Conservation (phyloP, 2,797 vertebrate genomes). For the Sebastiscus albofasciatus region DNA sequence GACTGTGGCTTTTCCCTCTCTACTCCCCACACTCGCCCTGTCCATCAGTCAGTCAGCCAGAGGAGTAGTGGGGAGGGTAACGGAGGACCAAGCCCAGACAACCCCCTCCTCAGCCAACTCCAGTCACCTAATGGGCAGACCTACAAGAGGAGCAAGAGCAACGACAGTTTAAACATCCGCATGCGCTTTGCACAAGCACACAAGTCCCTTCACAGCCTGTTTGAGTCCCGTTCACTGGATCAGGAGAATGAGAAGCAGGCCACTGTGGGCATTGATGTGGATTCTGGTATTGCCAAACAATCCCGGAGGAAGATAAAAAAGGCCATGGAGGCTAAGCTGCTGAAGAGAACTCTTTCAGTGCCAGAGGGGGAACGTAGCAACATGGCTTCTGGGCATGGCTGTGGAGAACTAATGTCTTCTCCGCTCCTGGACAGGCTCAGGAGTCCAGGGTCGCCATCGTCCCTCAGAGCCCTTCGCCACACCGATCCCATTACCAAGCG, state of each 20-base stretch:
- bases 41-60: conserved; percentile 39
- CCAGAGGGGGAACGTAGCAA: conserved; percentile 42
- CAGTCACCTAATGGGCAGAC: conserved; percentile 62
- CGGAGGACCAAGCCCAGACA: conserved; percentile 33
- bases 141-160: conserved; percentile 80
- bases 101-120: conserved; percentile 40
- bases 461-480: conserved; percentile 46
- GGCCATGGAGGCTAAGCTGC: conserved; percentile 78
- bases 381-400: not conserved
- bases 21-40: conserved; percentile 25
- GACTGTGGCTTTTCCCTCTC: conserved; percentile 30
- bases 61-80: conserved; percentile 12
- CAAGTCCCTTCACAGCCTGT: conserved; percentile 89
- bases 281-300: conserved; percentile 76
- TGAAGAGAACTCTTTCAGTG: conserved; percentile 72
- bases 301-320: conserved; percentile 84
- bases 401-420: conserved; percentile 37
- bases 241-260: conserved; percentile 74
- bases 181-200: conserved; percentile 88
- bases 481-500: conserved; percentile 73
- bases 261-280: conserved; percentile 54
- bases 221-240: conserved; percentile 85
- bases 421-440: conserved; percentile 47
- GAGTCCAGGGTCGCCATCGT: conserved; percentile 21
- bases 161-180: conserved; percentile 84